These are phyloP conservation scores for Apantesis nais DNA, from an alignment of 2,888 invertebrate species.

Conservation along the genomic window DNA sequence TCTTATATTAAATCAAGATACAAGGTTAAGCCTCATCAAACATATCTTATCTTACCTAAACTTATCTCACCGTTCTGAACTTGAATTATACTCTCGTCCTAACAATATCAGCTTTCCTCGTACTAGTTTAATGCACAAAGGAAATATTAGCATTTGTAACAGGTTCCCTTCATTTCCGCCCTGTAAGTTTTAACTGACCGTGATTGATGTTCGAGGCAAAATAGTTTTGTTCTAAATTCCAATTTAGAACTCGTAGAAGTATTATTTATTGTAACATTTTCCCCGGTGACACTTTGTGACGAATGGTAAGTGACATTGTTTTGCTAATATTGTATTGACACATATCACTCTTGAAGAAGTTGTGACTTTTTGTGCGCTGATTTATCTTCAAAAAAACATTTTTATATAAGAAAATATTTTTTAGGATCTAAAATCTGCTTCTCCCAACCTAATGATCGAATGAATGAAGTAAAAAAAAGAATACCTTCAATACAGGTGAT, in stretches of 20 bases:
- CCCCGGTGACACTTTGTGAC: constrained; percentile 24
- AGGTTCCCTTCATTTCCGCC: constrained; percentile 28
- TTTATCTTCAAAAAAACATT: too few relatives aligned
- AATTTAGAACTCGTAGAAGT: constrained; percentile 24
- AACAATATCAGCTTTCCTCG: constrained; percentile 15
- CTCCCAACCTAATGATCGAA: too few relatives aligned
- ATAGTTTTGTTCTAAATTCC: constrained; percentile 36
- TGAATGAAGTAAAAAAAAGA: too few relatives aligned
- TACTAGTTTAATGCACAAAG: constrained; percentile 21
- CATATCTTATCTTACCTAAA: too few relatives aligned
- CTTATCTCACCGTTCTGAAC: constrained; percentile 8
- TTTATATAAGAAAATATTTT: too few relatives aligned
- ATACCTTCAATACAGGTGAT: too few relatives aligned
- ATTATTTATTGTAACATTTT: constrained; percentile 17
- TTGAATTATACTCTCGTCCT: constrained; percentile 20
- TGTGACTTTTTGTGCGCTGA: too few relatives aligned
- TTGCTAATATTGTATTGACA: neutral
- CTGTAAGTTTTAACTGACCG: constrained; percentile 23
- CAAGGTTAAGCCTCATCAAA: too few relatives aligned
- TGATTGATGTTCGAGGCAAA: constrained; percentile 28
- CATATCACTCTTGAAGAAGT: neutral
- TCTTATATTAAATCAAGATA: neutral
- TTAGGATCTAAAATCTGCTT: too few relatives aligned
- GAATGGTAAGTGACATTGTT: constrained; percentile 25
- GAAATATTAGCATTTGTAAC: constrained; percentile 34